Evolutionary conservation across 2,113 vertebrate species (phyloP).

Genomic region (Hystrix brachyura): DNA sequence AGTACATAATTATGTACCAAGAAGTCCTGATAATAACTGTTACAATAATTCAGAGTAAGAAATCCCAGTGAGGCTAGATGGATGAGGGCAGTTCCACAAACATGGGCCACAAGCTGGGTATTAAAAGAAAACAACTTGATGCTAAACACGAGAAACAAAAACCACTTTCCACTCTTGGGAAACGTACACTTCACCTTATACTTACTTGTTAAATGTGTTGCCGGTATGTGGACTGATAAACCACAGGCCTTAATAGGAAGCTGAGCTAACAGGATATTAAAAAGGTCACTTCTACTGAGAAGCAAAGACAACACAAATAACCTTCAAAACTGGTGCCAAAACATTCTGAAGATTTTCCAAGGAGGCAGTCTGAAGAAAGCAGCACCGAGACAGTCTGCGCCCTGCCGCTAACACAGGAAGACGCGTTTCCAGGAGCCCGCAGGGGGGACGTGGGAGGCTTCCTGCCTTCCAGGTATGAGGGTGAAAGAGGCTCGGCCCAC

Average conservation of each 20-base stretch:
- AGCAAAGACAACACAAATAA: not conserved
- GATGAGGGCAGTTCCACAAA: not conserved
- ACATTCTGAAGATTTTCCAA: not conserved
- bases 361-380: not conserved
- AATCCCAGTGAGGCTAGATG: not conserved
- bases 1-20: not conserved
- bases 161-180: not conserved
- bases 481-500: not conserved
- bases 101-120: not conserved
- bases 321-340: not conserved
- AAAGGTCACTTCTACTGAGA: constrained; percentile 18
- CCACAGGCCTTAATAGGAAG: not conserved
- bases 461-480: not conserved
- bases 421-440: not conserved
- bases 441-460: not conserved
- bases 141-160: not conserved
- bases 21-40: not conserved
- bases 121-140: not conserved
- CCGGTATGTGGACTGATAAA: not conserved
- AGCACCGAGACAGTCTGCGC: not conserved
- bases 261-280: not conserved
- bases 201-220: not conserved
- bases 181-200: not conserved
- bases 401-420: not conserved
- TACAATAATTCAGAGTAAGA: constrained; percentile 6